Base-by-base conservation (phyloP, 2,888 invertebrate genomes). In the Orchesella flavescens region DNA sequence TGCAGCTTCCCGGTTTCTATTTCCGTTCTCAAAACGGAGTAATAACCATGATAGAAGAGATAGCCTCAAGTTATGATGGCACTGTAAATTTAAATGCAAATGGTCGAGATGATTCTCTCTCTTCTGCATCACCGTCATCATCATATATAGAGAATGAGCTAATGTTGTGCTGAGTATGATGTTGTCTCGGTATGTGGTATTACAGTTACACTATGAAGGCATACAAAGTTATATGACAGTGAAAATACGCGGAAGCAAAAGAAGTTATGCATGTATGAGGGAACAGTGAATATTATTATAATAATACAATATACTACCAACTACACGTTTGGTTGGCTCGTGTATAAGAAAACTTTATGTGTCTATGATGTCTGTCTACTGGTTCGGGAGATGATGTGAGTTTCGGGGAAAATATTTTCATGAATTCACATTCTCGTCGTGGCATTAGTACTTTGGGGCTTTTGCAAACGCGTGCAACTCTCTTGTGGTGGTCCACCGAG, bases 81-180 rank as follows among this genome's bases (percentile, higher is more conserved):
- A 69, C 66, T 85, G 81, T 86, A 86, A 84, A 87, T 87, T 86
- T 87, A 77, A 86, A 87, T 87, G 84, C 80, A 86, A 87, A 87
- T 87, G 86, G 87, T 87, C 44, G 81, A 82, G 84, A 86, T 82
- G 80, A 84, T 80, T 79, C 68, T 69, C 73, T n/a, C n/a, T 49
- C 74, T 15, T 63, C 46, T 63, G 44, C 59, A 83, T 44, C 46
- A 59, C 24, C 72, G 57, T 84, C 43, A 63, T 80, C 66, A 71
- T 78, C 75, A 73, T 65, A n/a, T n/a, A 24, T 63, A 72, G 65
- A 53, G 66, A 44, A 59, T 59, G 73, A 43, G 71, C 71, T 71
- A 71, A 71, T 73, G 73, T 71, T 69, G 46, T 61, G 61, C n/a
- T 23, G 13, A 1, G 61, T 59, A 23, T 34, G n/a, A 78, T 71